These are phyloP conservation scores for Irena cyanogastra DNA, from an alignment of 2,113 vertebrate genomes.

Conservation along the genomic window DNA sequence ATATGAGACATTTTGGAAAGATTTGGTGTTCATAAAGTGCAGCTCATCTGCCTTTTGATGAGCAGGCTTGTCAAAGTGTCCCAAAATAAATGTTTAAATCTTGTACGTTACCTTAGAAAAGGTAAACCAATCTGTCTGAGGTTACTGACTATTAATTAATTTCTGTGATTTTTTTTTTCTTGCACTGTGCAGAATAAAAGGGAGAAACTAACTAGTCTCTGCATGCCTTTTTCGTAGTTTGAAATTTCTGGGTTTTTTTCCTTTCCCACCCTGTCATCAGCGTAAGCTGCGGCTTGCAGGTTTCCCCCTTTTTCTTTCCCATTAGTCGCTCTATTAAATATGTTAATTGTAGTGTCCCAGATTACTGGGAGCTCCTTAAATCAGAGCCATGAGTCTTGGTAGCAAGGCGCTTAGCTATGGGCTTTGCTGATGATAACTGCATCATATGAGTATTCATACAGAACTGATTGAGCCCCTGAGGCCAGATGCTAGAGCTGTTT, in stretches of 20 bases:
- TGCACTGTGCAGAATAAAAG: neutral
- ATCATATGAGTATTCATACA: slow-evolving; percentile 55
- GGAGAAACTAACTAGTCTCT: neutral
- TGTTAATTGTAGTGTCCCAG: slow-evolving; percentile 61
- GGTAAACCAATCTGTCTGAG: neutral
- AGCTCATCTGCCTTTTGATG: neutral
- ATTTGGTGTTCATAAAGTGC: neutral
- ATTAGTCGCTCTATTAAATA: slow-evolving; percentile 66
- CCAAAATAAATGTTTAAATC: neutral
- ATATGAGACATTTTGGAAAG: neutral
- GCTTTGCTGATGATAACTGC: slow-evolving; percentile 54
- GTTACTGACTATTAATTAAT: neutral
- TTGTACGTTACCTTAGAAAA: neutral
- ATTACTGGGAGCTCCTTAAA: slow-evolving; percentile 61
- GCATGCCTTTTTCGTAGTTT: neutral
- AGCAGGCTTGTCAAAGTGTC: neutral
- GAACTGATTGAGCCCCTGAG: slow-evolving; percentile 57
- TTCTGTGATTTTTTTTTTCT: neutral
- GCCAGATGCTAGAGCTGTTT: slow-evolving; percentile 48
- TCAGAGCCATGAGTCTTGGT: slow-evolving; percentile 52
- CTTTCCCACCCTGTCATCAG: neutral
- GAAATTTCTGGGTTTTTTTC: slow-evolving; percentile 7
- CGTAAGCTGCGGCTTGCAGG: neutral
- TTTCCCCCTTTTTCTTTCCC: slow-evolving; percentile 27
- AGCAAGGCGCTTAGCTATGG: slow-evolving; percentile 38